phyloP scores from a whole-genome alignment of 1,140 invertebrate genomes.

The Heliconius himera region DNA sequence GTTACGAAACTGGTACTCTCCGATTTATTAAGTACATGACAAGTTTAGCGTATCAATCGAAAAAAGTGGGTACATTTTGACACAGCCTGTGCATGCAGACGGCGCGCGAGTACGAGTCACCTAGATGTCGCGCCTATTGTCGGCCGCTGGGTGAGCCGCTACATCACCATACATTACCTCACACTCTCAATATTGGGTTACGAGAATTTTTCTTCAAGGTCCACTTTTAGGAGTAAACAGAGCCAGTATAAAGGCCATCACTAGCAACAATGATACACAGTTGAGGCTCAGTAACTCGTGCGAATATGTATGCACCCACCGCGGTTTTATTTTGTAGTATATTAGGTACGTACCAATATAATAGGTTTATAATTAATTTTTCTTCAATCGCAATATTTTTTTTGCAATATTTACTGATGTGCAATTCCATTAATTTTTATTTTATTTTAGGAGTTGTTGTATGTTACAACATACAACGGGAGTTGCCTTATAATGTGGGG shows the following conservation, averaged over 20 bases:
- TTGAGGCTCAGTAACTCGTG: slow-evolving; percentile 59
- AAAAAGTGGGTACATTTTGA: slow-evolving; percentile 42
- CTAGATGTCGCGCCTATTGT: slow-evolving; percentile 79
- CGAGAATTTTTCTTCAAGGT: slow-evolving; percentile 79
- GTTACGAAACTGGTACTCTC: slow-evolving; percentile 29
- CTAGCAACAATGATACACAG: slow-evolving; percentile 68
- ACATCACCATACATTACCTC: slow-evolving; percentile 67
- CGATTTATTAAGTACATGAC: slow-evolving; percentile 32
- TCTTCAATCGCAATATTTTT: neutral
- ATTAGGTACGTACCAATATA: slow-evolving; percentile 56
- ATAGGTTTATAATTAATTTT: neutral
- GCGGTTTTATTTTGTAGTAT: slow-evolving; percentile 61
- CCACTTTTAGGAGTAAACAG: slow-evolving; percentile 76
- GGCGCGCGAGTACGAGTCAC: slow-evolving; percentile 75
- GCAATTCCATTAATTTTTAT: slow-evolving; percentile 25
- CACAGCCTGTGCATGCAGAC: slow-evolving; percentile 66
- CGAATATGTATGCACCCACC: slow-evolving; percentile 68
- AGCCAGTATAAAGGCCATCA: slow-evolving; percentile 76
- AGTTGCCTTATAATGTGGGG: slow-evolving; percentile 59
- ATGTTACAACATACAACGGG: slow-evolving; percentile 62
- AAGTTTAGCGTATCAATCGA: slow-evolving; percentile 30
- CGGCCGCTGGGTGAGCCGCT: slow-evolving; percentile 70
- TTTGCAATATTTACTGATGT: neutral
- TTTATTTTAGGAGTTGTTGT: slow-evolving; percentile 60
- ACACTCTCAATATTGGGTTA: slow-evolving; percentile 79